Conservation (phyloP, 2,888 invertebrate species). For the Odontocerum albicorne region DNA sequence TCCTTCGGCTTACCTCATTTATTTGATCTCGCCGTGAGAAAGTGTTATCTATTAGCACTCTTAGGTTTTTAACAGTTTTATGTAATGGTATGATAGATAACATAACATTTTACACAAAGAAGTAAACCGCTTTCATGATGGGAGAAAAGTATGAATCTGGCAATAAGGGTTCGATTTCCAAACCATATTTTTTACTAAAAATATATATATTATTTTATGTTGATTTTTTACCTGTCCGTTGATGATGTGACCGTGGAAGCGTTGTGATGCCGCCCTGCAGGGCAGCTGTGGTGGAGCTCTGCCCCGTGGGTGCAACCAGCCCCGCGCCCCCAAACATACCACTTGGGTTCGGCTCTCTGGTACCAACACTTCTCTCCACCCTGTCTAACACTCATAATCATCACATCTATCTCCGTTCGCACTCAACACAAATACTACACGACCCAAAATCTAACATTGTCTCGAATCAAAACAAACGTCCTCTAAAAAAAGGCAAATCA, state of each 20-base stretch:
- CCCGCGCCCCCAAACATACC: conserved; percentile 23
- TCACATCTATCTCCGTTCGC: conserved; percentile 25
- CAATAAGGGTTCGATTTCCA: no score
- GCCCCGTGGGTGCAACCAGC: conserved; percentile 15
- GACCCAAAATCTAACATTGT: conserved; percentile 11
- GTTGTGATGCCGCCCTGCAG: conserved; percentile 53
- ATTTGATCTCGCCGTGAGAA: no score
- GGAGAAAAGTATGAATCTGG: no score
- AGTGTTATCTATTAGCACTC: no score
- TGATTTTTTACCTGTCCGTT: conserved; percentile 48
- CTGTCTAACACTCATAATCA: conserved; percentile 22
- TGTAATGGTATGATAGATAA: no score
- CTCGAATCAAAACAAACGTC: neutral
- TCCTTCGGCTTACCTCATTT: no score
- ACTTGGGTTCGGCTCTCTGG: conserved; percentile 5
- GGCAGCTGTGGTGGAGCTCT: conserved; percentile 14
- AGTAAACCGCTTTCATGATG: no score
- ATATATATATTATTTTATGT: neutral
- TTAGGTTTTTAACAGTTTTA: no score
- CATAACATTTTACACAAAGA: no score
- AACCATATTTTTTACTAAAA: no score
- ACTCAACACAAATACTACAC: conserved; percentile 19
- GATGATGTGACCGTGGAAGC: conserved; percentile 54
- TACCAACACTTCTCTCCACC: conserved; percentile 9
- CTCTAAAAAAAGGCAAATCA: conserved; percentile 1